Evolutionary conservation across 2,888 invertebrate genomes (phyloP), one percentile per base, ranked within the genome.

Genomic region (Hemistola chrysoprasaria): DNA sequence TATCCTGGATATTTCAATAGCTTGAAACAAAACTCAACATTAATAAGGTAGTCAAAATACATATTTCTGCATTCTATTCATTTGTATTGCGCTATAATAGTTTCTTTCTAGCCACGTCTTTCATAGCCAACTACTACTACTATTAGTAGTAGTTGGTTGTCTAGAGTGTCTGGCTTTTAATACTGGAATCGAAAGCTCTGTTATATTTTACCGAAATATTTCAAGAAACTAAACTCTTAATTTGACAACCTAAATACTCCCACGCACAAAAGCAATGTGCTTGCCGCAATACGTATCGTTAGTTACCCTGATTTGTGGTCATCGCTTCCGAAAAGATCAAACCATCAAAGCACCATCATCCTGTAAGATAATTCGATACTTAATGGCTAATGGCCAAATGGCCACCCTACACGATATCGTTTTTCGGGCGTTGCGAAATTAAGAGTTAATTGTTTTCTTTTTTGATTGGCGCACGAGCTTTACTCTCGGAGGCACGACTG

Each of bases 381-480:
- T 68, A 65, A 68, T 74, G 73, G 71, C 49, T 68, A 65, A 68
- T 74, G 73, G 71, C 49, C 45, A 47, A 38, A 9, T 38, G 50
- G 47, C 63, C 59, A 69, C 73, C 72, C 67, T 71, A 74, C 67
- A 62, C 37, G 56, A 65, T 59, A 65, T 62, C 55, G 61, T 52
- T 65, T 70, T 73, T 69, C 52, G 69, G 65, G 71, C 71, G 71
- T 76, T 71, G 71, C 75, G 48, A 68, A 77, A 71, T 76, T 72
- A 74, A 75, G 62, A 67, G 60, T 66, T 64, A 65, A 71, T 72
- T 66, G 62, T 70, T 65, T 71, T 68, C 56, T 67, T 77, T 70
- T 70, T 65, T 38, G 44, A 32, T 50, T 54, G 32, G 54, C 47
- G 62, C 67, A 65, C 66, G 63, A 59, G 64, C 60, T 71, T 63